Evolutionary conservation across 2,888 invertebrate species (phyloP).

Genomic region (Bruchidius siliquastri): DNA sequence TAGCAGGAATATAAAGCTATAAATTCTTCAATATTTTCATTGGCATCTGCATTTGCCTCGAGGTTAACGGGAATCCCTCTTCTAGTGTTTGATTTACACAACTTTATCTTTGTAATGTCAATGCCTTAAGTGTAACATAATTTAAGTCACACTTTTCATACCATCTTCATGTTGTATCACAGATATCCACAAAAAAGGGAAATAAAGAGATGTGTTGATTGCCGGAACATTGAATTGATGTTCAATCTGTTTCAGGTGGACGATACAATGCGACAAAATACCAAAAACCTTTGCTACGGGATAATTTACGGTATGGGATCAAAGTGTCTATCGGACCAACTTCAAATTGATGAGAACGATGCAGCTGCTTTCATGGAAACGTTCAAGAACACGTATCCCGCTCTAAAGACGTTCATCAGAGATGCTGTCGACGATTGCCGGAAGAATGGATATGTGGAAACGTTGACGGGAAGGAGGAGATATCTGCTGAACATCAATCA

Average conservation of each 20-base stretch:
- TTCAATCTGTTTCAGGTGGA: constrained; percentile 55
- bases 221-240: neutral
- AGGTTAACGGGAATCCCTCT: no score
- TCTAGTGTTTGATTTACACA: no score
- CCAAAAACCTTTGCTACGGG: constrained; percentile 92
- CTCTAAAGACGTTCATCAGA: constrained; percentile 61
- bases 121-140: no score
- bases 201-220: neutral
- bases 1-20: no score
- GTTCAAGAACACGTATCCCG: constrained; percentile 74
- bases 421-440: constrained; percentile 57
- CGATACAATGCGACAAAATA: constrained; percentile 73
- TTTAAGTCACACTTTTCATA: no score
- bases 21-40: no score
- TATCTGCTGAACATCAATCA: constrained; percentile 73
- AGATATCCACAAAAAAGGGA: no score
- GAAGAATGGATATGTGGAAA: constrained; percentile 74
- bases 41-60: no score
- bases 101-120: no score
- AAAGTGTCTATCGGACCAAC: constrained; percentile 71
- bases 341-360: constrained; percentile 73
- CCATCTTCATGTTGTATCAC: no score
- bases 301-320: constrained; percentile 96
- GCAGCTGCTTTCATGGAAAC: constrained; percentile 74
- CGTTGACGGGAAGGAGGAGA: constrained; percentile 73